Evolutionary conservation across 1,140 invertebrate species (phyloP).

Genomic region (Forficula auricularia): DNA sequence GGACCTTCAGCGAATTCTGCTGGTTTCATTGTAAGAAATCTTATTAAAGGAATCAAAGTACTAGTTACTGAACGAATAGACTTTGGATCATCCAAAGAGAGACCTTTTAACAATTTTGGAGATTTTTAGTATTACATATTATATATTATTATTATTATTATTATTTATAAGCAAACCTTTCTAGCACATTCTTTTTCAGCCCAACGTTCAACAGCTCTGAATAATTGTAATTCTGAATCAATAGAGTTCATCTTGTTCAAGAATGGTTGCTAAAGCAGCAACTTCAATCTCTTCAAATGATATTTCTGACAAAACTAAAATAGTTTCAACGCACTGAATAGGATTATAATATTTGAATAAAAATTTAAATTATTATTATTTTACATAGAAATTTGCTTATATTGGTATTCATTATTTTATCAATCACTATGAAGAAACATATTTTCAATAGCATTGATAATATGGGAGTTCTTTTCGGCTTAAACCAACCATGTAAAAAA

Average conservation of each 20-base stretch:
- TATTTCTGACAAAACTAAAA: constrained; percentile 49
- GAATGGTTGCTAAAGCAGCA: constrained; percentile 49
- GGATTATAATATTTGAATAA: constrained; percentile 46
- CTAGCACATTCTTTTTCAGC: constrained; percentile 26
- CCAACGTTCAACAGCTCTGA: constrained; percentile 51
- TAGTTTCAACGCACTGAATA: constrained; percentile 31
- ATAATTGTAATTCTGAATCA: constrained; percentile 53
- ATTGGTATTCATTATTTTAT: background rate
- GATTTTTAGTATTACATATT: background rate
- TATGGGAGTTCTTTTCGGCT: too few species aligned
- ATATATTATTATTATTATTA: background rate
- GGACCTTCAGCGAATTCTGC: constrained; percentile 65
- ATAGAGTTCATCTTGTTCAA: constrained; percentile 55
- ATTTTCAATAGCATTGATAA: too few species aligned
- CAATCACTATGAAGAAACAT: too few species aligned
- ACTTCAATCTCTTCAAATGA: constrained; percentile 58
- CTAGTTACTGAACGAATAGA: constrained; percentile 28
- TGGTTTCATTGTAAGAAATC: constrained; percentile 56
- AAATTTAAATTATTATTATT: constrained; percentile 7
- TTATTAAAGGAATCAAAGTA: constrained; percentile 43
- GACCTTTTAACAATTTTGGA: constrained; percentile 2
- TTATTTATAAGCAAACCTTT: constrained; percentile 7
- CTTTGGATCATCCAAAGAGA: constrained; percentile 23
- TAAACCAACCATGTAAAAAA: too few species aligned
- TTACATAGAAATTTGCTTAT: background rate